phyloP scores from a whole-genome alignment of 2,888 invertebrate species.

The Melieria crassipennis region DNA sequence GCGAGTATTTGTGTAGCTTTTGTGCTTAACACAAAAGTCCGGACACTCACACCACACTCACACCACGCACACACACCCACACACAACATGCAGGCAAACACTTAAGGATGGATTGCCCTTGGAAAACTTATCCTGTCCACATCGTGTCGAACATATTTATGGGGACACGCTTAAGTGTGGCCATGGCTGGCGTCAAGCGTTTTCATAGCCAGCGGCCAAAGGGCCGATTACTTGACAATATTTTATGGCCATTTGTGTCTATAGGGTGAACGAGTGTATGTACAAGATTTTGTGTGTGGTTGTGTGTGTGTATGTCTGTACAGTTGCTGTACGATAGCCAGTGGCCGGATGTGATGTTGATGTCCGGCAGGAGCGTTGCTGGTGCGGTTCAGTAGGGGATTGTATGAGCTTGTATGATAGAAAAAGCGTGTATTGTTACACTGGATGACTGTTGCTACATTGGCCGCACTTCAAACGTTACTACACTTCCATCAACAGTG shows the following conservation, averaged over 20 bases:
- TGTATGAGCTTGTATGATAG: too few species aligned
- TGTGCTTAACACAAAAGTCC: not conserved
- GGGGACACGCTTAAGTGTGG: not conserved
- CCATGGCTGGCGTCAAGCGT: conserved; percentile 9
- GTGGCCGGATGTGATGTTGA: too few species aligned
- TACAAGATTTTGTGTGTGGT: too few species aligned
- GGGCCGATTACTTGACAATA: conserved; percentile 58
- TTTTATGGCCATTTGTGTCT: conserved; percentile 44
- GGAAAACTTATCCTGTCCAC: not conserved
- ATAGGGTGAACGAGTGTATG: too few species aligned
- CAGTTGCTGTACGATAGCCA: too few species aligned
- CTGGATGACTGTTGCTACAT: too few species aligned
- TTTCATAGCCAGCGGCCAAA: conserved; percentile 13
- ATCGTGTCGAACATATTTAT: not conserved
- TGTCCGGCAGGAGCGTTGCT: too few species aligned
- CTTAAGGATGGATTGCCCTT: not conserved
- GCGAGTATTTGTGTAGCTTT: not conserved
- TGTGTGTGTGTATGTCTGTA: too few species aligned
- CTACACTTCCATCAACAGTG: too few species aligned
- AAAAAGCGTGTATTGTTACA: too few species aligned
- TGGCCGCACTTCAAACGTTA: too few species aligned
- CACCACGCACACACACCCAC: not conserved
- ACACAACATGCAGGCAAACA: not conserved
- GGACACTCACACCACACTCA: not conserved
- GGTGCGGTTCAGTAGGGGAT: too few species aligned